These are phyloP conservation scores for Epirrhoe tristata DNA, from an alignment of 2,888 invertebrate genomes.

Conservation along the genomic window DNA sequence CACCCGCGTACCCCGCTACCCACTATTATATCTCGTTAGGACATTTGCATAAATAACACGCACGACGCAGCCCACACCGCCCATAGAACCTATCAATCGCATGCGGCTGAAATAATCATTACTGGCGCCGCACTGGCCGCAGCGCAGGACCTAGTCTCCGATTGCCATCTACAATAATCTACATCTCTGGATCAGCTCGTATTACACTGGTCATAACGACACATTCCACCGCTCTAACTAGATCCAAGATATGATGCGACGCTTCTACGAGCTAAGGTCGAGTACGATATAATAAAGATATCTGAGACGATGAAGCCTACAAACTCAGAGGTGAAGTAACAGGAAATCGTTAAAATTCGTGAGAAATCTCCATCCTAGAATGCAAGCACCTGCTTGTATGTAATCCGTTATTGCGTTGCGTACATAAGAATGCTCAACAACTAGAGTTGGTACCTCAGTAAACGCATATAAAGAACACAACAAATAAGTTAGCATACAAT, in stretches of 20 bases:
- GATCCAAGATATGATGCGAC: constrained; percentile 71
- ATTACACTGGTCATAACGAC: constrained; percentile 70
- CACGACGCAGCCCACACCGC: constrained; percentile 67
- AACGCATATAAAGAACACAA: constrained; percentile 50
- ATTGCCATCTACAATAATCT: constrained; percentile 17
- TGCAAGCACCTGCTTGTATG: constrained; percentile 54
- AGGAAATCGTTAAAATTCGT: constrained; percentile 83
- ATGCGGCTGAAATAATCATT: constrained; percentile 74
- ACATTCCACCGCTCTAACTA: constrained; percentile 67
- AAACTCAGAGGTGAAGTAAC: constrained; percentile 67
- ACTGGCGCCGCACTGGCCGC: constrained; percentile 63
- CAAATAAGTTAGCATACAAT: constrained; percentile 72
- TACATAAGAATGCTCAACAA: neutral
- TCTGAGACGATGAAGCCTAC: constrained; percentile 67
- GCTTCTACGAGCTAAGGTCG: constrained; percentile 66
- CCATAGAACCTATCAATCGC: constrained; percentile 76
- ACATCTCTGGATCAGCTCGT: constrained; percentile 52
- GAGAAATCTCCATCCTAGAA: constrained; percentile 69
- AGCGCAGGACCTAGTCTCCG: constrained; percentile 44
- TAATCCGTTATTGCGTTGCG: constrained; percentile 42
- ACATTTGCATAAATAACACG: constrained; percentile 83
- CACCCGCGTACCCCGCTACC: constrained; percentile 66
- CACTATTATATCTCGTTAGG: constrained; percentile 82
- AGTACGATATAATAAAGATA: constrained; percentile 78
- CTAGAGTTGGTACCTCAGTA: constrained; percentile 10